Evolutionary conservation across 2,888 invertebrate species (phyloP).

Genomic region (Molorchus minor): DNA sequence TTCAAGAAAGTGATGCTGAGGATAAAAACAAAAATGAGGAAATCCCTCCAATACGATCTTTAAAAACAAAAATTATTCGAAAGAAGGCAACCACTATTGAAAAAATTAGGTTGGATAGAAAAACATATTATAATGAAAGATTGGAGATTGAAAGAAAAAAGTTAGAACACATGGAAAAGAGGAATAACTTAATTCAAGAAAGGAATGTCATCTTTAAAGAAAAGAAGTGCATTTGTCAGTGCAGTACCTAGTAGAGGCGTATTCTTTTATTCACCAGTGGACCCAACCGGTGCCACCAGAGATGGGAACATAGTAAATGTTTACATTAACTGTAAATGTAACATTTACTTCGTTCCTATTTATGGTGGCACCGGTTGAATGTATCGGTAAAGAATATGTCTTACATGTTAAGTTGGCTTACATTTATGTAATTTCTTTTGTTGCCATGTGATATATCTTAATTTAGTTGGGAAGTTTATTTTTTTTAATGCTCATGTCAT

Average conservation of each 20-base stretch:
- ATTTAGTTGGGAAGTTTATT: no score
- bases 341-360: not conserved
- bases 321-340: not conserved
- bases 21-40: not conserved
- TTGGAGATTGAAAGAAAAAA: not conserved
- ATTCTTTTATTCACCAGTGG: no score
- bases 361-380: no score
- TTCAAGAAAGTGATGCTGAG: no score
- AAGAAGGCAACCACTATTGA: not conserved
- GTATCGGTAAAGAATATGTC: no score
- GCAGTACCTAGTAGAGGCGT: not conserved
- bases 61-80: not conserved
- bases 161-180: no score
- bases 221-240: not conserved
- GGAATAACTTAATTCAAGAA: not conserved
- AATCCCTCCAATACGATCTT: not conserved
- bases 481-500: no score
- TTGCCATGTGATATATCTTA: no score
- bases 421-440: no score
- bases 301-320: not conserved
- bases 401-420: no score
- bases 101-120: not conserved
- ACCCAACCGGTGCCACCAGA: not conserved
- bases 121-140: not conserved
- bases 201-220: not conserved